Evolutionary conservation across 2,888 invertebrate genomes (phyloP).

Genomic region (Pterostichus madidus): DNA sequence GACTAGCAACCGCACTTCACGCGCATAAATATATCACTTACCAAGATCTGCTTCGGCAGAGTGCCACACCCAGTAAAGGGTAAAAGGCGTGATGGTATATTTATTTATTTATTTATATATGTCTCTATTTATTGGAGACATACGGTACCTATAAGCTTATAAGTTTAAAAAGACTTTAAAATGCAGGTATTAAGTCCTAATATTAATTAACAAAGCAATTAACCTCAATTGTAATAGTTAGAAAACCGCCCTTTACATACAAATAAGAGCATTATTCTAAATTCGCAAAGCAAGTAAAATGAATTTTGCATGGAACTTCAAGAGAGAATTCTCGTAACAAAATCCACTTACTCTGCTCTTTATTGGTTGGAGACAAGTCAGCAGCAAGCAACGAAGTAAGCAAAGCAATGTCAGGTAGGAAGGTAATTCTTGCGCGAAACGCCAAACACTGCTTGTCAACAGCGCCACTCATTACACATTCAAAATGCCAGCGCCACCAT

Average conservation of each 20-base stretch:
- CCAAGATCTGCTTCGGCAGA: no score
- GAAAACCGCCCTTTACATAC: background rate
- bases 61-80: no score
- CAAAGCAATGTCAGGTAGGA: background rate
- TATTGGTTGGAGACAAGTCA: slow-evolving; percentile 24
- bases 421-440: slow-evolving; percentile 15
- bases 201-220: no score
- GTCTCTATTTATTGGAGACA: no score
- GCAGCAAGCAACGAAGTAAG: slow-evolving; percentile 1
- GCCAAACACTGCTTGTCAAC: slow-evolving; percentile 39
- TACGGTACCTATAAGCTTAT: no score
- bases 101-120: no score
- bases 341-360: slow-evolving; percentile 16
- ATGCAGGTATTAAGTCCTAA: no score
- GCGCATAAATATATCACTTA: no score
- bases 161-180: no score
- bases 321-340: slow-evolving; percentile 24
- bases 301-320: slow-evolving; percentile 28
- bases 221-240: background rate
- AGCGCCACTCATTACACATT: slow-evolving; percentile 46
- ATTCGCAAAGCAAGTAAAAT: slow-evolving; percentile 32
- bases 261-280: background rate
- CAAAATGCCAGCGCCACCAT: slow-evolving; percentile 45
- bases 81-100: no score
- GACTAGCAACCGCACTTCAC: no score